Evolutionary conservation across 2,888 invertebrate species (phyloP).

Genomic region (Tetropium fuscum): DNA sequence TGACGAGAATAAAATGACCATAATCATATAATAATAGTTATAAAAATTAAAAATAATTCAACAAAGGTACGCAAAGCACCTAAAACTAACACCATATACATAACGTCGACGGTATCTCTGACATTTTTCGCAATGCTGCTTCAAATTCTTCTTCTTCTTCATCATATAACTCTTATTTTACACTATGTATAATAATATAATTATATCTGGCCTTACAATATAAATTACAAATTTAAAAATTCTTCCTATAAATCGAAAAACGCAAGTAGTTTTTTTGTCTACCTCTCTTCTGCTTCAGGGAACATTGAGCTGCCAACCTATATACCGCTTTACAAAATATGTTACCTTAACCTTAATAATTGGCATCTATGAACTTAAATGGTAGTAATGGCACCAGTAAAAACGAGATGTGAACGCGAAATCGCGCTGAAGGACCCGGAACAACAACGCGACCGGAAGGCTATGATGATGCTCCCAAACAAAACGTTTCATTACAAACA

Average conservation of each 20-base stretch:
- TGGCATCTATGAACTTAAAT: conserved; percentile 47
- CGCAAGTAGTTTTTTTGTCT: conserved; percentile 21
- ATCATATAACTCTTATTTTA: conserved; percentile 60
- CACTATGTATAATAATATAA: conserved; percentile 59
- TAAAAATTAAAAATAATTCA: conserved; percentile 60
- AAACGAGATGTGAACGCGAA: conserved; percentile 41
- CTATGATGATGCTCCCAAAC: too few relatives aligned
- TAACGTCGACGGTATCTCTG: conserved; percentile 48
- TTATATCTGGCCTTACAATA: conserved; percentile 56
- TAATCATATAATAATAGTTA: conserved; percentile 37
- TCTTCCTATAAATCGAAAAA: conserved; percentile 44
- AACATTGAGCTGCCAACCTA: conserved; percentile 54
- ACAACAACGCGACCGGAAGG: too few relatives aligned
- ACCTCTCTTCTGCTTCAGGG: conserved; percentile 24
- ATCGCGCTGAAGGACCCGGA: conserved; percentile 32
- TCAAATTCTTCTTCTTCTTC: conserved; percentile 39
- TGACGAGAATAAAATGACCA: conserved; percentile 63
- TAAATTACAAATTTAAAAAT: conserved; percentile 59
- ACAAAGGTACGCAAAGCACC: conserved; percentile 64
- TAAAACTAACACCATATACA: conserved; percentile 57
- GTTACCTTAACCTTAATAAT: conserved; percentile 46
- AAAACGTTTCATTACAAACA: conserved; percentile 7
- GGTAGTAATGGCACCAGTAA: conserved; percentile 52
- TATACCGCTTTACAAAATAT: conserved; percentile 37
- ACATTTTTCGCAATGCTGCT: conserved; percentile 43